phyloP scores from a whole-genome alignment of 2,888 invertebrate genomes.

The Drosophila quinaria region DNA sequence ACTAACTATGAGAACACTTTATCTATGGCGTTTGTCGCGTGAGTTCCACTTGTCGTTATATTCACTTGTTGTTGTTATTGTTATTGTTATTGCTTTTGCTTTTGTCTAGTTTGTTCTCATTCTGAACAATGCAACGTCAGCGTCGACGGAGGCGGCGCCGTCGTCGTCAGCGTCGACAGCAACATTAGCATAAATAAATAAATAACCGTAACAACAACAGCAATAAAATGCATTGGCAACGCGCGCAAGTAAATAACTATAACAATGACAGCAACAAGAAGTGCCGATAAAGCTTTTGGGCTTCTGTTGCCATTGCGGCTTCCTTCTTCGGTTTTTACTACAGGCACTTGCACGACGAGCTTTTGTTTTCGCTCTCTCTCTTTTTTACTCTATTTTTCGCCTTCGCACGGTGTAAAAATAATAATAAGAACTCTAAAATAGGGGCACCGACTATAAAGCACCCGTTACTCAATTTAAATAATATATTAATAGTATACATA shows the following conservation, averaged over 20 bases:
- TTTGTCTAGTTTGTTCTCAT: conserved; percentile 69
- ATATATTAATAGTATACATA: no score
- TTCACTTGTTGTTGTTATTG: conserved; percentile 16
- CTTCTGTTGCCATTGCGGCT: conserved; percentile 41
- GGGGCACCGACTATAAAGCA: background rate
- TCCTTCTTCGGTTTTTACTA: conserved; percentile 23
- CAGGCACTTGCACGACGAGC: conserved; percentile 60
- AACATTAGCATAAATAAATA: conserved; percentile 79
- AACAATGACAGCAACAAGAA: conserved; percentile 41
- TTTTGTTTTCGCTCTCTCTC: conserved; percentile 50
- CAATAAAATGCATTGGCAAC: conserved; percentile 56
- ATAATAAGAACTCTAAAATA: background rate
- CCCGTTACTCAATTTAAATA: background rate
- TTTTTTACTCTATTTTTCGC: conserved; percentile 12
- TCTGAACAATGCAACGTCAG: conserved; percentile 73
- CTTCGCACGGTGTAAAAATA: conserved; percentile 35
- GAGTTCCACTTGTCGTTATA: conserved; percentile 63
- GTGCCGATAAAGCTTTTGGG: conserved; percentile 62
- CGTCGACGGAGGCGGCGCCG: conserved; percentile 40
- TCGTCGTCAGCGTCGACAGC: conserved; percentile 43
- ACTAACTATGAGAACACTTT: conserved; percentile 71
- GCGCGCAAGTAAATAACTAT: conserved; percentile 55
- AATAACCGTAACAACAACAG: conserved; percentile 71
- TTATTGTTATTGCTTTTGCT: conserved; percentile 38
- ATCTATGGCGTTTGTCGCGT: conserved; percentile 71